Conservation (phyloP, 2,113 vertebrate species). For the Pterocles gutturalis region DNA sequence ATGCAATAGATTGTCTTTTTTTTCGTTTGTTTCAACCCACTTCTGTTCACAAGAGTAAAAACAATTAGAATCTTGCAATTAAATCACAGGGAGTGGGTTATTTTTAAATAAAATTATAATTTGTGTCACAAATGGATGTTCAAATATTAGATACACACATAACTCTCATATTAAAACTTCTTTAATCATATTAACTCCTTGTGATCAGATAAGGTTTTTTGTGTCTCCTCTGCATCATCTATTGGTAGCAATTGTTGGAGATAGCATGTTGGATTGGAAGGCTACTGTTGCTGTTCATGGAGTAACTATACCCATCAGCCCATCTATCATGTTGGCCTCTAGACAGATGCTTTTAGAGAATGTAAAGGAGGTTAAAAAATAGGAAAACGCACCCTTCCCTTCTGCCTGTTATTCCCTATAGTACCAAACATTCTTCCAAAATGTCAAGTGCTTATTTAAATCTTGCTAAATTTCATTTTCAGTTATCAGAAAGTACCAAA, state of each 20-base stretch:
- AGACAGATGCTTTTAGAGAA: background rate
- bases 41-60: background rate
- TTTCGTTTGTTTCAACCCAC: background rate
- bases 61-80: background rate
- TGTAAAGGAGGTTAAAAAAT: background rate
- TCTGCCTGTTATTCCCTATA: background rate
- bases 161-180: background rate
- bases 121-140: background rate
- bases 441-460: background rate
- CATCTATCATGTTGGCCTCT: background rate
- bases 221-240: background rate
- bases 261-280: background rate
- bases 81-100: background rate
- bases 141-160: background rate
- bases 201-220: background rate
- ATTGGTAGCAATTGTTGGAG: background rate
- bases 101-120: background rate
- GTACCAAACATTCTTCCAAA: background rate
- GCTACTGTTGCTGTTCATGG: background rate
- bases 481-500: background rate
- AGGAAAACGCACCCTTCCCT: background rate
- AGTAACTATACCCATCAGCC: background rate
- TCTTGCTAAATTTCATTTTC: background rate
- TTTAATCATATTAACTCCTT: background rate
- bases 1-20: background rate